Evolutionary conservation across 23 tunicate species (phyloP).

Genomic region (Styela clava): DNA sequence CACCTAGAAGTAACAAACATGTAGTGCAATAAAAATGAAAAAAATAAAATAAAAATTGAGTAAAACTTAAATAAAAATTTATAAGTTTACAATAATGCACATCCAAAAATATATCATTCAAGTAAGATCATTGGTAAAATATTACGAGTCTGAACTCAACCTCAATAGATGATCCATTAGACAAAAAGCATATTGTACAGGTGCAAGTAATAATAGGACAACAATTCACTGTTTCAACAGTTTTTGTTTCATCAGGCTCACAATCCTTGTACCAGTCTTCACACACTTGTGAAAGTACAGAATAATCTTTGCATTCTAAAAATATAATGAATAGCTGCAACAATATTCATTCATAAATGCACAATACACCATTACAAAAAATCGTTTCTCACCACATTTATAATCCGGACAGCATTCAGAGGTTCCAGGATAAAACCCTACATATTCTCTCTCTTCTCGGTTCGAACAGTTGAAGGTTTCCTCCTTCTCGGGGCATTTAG

Average conservation of each 20-base stretch:
- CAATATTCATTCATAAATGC: background rate
- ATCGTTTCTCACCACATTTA: conserved; percentile 4
- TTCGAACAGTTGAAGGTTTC: background rate
- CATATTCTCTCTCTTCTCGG: background rate
- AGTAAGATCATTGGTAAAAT: no score
- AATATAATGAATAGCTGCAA: background rate
- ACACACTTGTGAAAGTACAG: background rate
- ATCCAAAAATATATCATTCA: no score
- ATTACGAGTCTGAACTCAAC: background rate
- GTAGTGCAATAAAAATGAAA: no score
- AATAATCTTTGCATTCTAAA: conserved; percentile 1
- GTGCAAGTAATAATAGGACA: conserved; percentile 1
- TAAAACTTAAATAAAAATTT: no score
- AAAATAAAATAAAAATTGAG: no score
- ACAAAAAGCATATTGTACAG: background rate
- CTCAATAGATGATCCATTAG: background rate
- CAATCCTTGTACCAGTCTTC: background rate
- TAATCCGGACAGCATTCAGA: conserved; percentile 15
- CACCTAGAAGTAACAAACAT: no score
- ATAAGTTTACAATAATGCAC: no score
- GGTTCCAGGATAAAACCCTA: conserved; percentile 14
- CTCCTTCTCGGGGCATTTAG: background rate
- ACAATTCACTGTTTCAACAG: background rate
- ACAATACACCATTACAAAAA: no score
- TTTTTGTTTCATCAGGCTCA: background rate